These are phyloP conservation scores for Grammomys surdaster DNA, from an alignment of 2,113 vertebrate genomes.

Conservation along the genomic window DNA sequence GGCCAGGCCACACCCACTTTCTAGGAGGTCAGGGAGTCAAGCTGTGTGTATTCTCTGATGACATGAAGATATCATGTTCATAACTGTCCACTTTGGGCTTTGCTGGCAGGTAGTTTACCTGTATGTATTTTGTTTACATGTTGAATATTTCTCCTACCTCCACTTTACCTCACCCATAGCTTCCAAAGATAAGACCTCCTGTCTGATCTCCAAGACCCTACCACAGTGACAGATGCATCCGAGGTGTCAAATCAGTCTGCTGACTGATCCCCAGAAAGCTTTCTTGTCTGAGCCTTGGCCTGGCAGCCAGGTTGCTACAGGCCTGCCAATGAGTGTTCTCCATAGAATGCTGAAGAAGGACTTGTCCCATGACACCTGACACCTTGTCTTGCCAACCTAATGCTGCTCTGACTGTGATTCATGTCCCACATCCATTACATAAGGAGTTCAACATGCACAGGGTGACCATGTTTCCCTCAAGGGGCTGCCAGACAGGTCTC, in stretches of 20 bases:
- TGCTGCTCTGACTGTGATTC: background rate
- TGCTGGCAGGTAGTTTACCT: background rate
- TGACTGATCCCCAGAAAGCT: background rate
- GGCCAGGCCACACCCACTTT: background rate
- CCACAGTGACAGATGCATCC: background rate
- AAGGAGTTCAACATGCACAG: background rate
- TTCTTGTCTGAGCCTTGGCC: background rate
- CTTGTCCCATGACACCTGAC: background rate
- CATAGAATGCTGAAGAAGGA: background rate
- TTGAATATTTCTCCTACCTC: background rate
- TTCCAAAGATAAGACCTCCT: background rate
- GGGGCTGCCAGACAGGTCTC: background rate
- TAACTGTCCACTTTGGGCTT: background rate
- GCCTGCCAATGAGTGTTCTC: background rate
- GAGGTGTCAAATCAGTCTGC: background rate
- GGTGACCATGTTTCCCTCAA: background rate
- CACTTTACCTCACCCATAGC: background rate
- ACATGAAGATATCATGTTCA: background rate
- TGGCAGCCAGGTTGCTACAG: background rate
- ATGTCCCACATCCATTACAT: background rate
- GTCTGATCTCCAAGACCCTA: background rate
- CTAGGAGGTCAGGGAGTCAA: background rate
- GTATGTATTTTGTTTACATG: background rate
- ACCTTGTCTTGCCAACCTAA: background rate
- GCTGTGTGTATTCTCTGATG: background rate